Evolutionary conservation across 2,113 vertebrate species (phyloP).

Genomic region (Entelurus aequoreus): DNA sequence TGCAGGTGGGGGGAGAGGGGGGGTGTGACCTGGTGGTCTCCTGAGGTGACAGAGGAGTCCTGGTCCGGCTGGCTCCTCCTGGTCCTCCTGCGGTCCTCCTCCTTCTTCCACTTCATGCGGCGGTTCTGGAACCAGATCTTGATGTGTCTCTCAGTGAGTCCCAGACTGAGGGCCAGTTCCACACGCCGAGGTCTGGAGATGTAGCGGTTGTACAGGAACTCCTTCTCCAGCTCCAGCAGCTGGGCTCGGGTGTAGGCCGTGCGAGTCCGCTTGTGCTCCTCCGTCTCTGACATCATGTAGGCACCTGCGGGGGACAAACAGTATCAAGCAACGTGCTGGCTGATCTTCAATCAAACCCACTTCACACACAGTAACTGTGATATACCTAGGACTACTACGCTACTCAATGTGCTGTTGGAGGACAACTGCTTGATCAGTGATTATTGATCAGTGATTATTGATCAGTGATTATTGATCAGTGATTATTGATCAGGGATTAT

Average conservation of each 20-base stretch:
- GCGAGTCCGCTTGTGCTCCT: slow-evolving; percentile 93
- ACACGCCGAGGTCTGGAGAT: slow-evolving; percentile 92
- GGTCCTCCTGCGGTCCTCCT: slow-evolving; percentile 87
- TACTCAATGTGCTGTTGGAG: too few species aligned
- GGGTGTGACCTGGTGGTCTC: slow-evolving; percentile 74
- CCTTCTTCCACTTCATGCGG: slow-evolving; percentile 97
- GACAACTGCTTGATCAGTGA: too few species aligned
- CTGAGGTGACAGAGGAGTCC: slow-evolving; percentile 87
- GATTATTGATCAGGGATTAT: too few species aligned
- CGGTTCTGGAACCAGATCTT: slow-evolving; percentile 97
- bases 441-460: too few species aligned
- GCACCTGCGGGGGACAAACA: slow-evolving; percentile 54
- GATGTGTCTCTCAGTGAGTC: slow-evolving; percentile 95
- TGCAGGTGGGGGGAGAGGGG: slow-evolving; percentile 39
- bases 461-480: too few species aligned
- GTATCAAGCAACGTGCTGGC: neutral
- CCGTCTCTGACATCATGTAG: slow-evolving; percentile 78
- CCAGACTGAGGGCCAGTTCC: slow-evolving; percentile 90
- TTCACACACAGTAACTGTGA: too few species aligned
- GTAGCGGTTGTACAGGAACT: slow-evolving; percentile 97
- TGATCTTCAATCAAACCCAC: too few species aligned
- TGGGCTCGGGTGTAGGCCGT: slow-evolving; percentile 94
- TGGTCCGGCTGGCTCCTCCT: slow-evolving; percentile 79
- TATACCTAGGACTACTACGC: too few species aligned
- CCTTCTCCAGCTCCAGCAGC: slow-evolving; percentile 94